These are phyloP conservation scores for Elgonia sp. DNA, from an alignment of 2,888 invertebrate genomes.

Conservation along the genomic window DNA sequence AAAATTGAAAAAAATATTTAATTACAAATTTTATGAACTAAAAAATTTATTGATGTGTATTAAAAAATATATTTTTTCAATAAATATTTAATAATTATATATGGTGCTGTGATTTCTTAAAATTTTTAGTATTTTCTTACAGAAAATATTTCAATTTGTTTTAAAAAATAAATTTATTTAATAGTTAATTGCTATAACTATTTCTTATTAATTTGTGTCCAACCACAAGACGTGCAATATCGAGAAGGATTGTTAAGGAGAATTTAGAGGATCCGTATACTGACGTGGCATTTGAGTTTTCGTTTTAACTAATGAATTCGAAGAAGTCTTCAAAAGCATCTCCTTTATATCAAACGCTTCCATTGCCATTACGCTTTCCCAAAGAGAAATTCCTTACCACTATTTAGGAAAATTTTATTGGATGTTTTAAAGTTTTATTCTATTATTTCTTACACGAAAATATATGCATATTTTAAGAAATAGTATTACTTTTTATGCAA, in stretches of 20 bases:
- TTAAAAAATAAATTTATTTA: background rate
- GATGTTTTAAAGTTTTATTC: background rate
- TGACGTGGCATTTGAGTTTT: background rate
- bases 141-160: too few species aligned
- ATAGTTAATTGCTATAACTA: background rate
- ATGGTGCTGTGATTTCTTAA: too few species aligned
- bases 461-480: too few species aligned
- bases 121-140: too few species aligned
- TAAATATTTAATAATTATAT: too few species aligned
- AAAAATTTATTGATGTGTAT: too few species aligned
- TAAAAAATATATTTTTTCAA: too few species aligned
- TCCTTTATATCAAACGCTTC: background rate
- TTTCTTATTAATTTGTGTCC: background rate
- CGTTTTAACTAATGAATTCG: background rate
- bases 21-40: too few species aligned
- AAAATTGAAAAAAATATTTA: too few species aligned
- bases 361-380: background rate
- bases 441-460: too few species aligned
- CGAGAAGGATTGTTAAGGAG: background rate
- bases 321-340: background rate
- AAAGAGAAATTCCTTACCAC: background rate
- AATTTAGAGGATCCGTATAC: background rate
- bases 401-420: background rate
- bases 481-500: too few species aligned
- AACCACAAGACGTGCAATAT: background rate